phyloP scores from a whole-genome alignment of 2,888 invertebrate species.

The Drosophila glabriapex region DNA sequence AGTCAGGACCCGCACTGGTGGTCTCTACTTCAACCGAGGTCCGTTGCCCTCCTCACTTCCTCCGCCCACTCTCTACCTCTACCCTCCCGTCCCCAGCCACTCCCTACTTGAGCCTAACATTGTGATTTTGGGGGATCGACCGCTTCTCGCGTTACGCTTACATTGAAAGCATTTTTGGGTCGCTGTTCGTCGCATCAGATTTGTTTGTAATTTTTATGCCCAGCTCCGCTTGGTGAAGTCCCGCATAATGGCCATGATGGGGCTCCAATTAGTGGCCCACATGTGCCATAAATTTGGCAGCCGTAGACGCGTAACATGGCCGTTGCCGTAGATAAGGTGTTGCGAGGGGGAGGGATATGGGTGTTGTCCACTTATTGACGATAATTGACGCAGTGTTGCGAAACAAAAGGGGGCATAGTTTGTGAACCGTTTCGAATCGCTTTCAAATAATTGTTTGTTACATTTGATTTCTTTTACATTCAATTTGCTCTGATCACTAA shows the following conservation, averaged over 20 bases:
- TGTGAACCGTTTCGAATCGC: neutral
- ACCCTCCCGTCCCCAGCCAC: neutral
- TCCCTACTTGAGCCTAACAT: constrained; percentile 17
- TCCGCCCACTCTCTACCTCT: neutral
- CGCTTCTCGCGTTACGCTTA: constrained; percentile 15
- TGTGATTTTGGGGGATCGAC: constrained; percentile 26
- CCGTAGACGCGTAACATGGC: constrained; percentile 19
- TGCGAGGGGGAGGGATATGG: neutral
- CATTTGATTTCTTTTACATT: neutral
- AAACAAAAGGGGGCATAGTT: constrained; percentile 3
- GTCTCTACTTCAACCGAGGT: constrained; percentile 55
- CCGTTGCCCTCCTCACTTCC: neutral
- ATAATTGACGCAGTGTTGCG: constrained; percentile 20
- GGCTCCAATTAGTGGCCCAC: constrained; percentile 64
- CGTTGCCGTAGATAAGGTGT: neutral
- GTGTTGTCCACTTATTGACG: constrained; percentile 26
- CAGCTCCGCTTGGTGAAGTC: constrained; percentile 34
- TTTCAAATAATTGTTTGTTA: neutral
- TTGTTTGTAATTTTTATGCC: constrained; percentile 60
- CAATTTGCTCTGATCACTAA: neutral
- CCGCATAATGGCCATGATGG: constrained; percentile 82
- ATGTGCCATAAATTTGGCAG: constrained; percentile 51
- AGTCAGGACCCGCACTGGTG: constrained; percentile 71
- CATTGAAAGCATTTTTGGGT: constrained; percentile 33
- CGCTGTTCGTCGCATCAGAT: constrained; percentile 49